Base-by-base conservation (phyloP, 2,888 invertebrate genomes). In the Limnephilus lunatus region DNA sequence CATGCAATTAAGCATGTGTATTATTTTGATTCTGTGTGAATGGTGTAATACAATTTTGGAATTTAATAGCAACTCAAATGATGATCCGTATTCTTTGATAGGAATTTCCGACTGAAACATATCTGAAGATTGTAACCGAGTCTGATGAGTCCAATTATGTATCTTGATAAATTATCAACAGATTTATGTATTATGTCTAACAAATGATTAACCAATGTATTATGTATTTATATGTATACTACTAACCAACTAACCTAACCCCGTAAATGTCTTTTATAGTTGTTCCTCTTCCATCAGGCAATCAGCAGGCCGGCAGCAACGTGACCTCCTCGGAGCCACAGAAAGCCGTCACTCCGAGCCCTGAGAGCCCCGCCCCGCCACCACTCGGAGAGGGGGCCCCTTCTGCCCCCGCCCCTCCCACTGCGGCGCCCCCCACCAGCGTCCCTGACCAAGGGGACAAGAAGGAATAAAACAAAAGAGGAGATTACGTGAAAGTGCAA, bases 21-120 rank as follows among this genome's bases (percentile, higher is more conserved):
- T 25, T 25, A 68, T 25, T 68, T 25, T 9, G 7, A 68, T 68
- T 25, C 25, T 68, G 25, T n/a, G 9, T 25, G 53, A 53, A 53
- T 53, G 19, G 19, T 53, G 53, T 53, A 53, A 53, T 19, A 53
- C 19, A 15, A 19, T 19, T 53, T 53, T 53, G 1, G 5, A 53
- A 53, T 53, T 53, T n/a, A 68, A 68, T 68, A 9, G 2, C n/a
- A 68, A 68, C 68, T 93, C 94, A 94, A 90, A 94, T 94, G 15
- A 94, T 94, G 92, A 93, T 94, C 31, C 81, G 9, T 35, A 86
- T 89, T 93, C 89, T 92, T 89, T 92, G 89, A 93, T 93, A 92
- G 94, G 94, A 94, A 94, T 94, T 91, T 92, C 93, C 85, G 94
- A 94, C 91, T 94, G 94, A 93, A 92, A 92, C 91, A 91, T 82